Conservation (phyloP, 1,140 invertebrate genomes). For the Drosophila truncata region DNA sequence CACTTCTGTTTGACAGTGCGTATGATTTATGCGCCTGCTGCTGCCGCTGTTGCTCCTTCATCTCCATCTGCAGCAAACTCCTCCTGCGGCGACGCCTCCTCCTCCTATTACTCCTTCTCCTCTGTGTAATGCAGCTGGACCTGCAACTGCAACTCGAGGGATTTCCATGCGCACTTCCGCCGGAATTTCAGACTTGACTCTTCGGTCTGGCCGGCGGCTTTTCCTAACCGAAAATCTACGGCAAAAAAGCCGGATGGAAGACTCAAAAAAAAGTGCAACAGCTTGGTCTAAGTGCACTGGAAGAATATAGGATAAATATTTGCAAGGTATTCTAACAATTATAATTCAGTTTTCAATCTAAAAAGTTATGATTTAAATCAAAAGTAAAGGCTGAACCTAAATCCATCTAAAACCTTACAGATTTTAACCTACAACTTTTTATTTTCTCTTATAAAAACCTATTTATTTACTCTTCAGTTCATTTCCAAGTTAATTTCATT, state of each 20-base stretch:
- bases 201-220: conserved; percentile 62
- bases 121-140: conserved; percentile 10
- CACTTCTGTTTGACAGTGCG: conserved; percentile 83
- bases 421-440: too few relatives aligned
- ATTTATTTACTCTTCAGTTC: not conserved
- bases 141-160: conserved; percentile 17
- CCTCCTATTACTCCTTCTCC: not conserved
- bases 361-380: too few relatives aligned
- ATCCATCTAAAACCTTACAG: too few relatives aligned
- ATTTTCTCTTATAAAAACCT: too few relatives aligned
- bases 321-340: too few relatives aligned
- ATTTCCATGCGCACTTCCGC: conserved; percentile 73
- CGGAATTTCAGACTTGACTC: conserved; percentile 77
- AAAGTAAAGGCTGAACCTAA: too few relatives aligned
- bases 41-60: conserved; percentile 48
- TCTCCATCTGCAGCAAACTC: conserved; percentile 1
- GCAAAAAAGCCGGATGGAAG: conserved; percentile 20
- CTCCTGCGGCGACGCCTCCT: not conserved
- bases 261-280: conserved; percentile 67
- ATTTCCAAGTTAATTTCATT: not conserved
- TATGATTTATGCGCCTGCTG: conserved; percentile 79
- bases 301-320: not conserved
- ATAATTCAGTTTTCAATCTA: too few relatives aligned
- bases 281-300: conserved; percentile 39
- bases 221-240: conserved; percentile 30